Evolutionary conservation across 2,113 vertebrate species (phyloP).

Genomic region (Ranitomeya variabilis): DNA sequence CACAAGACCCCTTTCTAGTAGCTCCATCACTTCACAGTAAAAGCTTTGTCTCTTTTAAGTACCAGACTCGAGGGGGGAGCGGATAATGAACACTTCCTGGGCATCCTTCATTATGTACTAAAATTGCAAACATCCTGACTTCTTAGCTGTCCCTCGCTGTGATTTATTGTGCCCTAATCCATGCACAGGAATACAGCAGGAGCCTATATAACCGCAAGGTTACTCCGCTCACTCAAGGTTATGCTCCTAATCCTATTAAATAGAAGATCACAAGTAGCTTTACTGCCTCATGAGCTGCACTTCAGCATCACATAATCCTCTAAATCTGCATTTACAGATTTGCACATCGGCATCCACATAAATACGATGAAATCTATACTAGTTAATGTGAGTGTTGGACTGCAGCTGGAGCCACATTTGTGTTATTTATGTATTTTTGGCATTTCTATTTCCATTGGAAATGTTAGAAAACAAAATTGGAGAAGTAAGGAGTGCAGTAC

Average conservation of each 20-base stretch:
- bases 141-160: not conserved
- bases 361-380: not conserved
- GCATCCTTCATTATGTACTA: not conserved
- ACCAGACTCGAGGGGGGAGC: not conserved
- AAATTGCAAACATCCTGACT: not conserved
- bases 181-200: not conserved
- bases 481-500: not conserved
- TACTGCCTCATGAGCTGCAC: not conserved
- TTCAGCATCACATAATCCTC: not conserved
- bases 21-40: not conserved
- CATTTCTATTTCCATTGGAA: too few species aligned
- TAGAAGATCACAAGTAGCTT: not conserved
- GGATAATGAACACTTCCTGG: not conserved
- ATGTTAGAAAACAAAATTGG: not conserved
- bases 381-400: not conserved
- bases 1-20: not conserved
- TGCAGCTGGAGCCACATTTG: too few species aligned
- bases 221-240: not conserved
- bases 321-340: not conserved
- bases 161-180: conserved; percentile 1
- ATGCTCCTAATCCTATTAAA: not conserved
- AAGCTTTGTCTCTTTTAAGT: conserved; percentile 8
- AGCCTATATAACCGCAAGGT: not conserved
- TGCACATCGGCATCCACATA: not conserved
- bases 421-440: too few species aligned